Percentiles rank a stretch among this genome's conserved stretches.
Conservation (phyloP, 1,140 invertebrate genomes). For the Ceratosolen fusciceps region DNA sequence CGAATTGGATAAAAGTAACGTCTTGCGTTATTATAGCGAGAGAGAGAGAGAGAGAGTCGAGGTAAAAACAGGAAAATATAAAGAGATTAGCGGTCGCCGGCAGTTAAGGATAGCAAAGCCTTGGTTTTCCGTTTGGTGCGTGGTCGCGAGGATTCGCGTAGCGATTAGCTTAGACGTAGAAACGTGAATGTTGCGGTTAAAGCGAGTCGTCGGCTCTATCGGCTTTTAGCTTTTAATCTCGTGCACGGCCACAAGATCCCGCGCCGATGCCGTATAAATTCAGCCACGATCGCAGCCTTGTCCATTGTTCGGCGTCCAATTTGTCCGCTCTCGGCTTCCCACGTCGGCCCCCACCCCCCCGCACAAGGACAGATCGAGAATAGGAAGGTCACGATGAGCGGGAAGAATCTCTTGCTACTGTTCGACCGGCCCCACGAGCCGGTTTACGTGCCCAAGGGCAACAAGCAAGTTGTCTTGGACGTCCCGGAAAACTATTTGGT, state of each 20-base stretch:
- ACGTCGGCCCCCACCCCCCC: too few relatives aligned
- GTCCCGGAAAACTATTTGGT: conserved; percentile 74
- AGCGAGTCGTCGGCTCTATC: background rate
- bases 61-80: conserved; percentile 6
- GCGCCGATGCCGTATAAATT: conserved; percentile 16
- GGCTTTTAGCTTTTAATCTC: conserved; percentile 18
- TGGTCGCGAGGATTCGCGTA: too few relatives aligned
- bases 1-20: too few relatives aligned
- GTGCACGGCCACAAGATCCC: conserved; percentile 24
- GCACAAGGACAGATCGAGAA: too few relatives aligned
- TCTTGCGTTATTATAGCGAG: too few relatives aligned
- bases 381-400: conserved; percentile 42
- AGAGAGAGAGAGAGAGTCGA: background rate
- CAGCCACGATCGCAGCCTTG: background rate
- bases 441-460: conserved; percentile 73
- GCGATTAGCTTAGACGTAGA: background rate
- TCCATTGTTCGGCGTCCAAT: conserved; percentile 9
- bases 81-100: background rate
- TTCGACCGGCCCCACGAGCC: conserved; percentile 85
- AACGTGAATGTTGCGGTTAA: background rate
- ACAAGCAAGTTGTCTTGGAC: conserved; percentile 67
- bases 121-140: conserved; percentile 15
- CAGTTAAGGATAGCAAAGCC: background rate
- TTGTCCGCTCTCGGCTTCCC: background rate
- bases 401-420: conserved; percentile 71